Conservation (phyloP, 2,797 vertebrate species). For the Adelosebastes latens region DNA sequence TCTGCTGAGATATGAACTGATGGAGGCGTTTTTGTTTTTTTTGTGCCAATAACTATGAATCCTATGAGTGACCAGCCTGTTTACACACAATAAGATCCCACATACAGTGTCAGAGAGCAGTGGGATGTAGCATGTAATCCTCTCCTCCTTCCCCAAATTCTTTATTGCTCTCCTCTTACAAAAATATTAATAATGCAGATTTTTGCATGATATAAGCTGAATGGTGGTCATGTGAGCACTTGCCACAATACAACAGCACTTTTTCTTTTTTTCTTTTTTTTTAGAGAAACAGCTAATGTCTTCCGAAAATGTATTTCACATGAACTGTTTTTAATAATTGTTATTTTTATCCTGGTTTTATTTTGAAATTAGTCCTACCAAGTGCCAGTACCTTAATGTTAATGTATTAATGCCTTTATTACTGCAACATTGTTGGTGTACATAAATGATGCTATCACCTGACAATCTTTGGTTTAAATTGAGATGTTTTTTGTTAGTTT, state of each 20-base stretch:
- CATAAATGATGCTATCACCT: conserved; percentile 6
- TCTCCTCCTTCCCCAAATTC: neutral
- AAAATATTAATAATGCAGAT: neutral
- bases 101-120: neutral
- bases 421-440: conserved; percentile 52
- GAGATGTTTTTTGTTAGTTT: neutral
- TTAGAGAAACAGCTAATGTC: conserved; percentile 2
- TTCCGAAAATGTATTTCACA: conserved; percentile 7
- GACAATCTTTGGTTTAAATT: conserved; percentile 16
- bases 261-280: conserved; percentile 19
- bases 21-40: neutral
- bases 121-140: neutral
- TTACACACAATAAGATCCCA: neutral
- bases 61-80: neutral
- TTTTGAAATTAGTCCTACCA: conserved; percentile 3
- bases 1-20: conserved; percentile 27
- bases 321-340: neutral
- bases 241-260: conserved; percentile 54
- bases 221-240: conserved; percentile 47
- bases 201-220: conserved; percentile 20
- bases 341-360: conserved; percentile 4
- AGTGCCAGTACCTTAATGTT: conserved; percentile 19
- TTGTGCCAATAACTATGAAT: conserved; percentile 11
- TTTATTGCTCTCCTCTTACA: neutral
- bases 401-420: conserved; percentile 56